Base-by-base conservation (phyloP, 2,113 vertebrate genomes). In the Perca schrenkii region DNA sequence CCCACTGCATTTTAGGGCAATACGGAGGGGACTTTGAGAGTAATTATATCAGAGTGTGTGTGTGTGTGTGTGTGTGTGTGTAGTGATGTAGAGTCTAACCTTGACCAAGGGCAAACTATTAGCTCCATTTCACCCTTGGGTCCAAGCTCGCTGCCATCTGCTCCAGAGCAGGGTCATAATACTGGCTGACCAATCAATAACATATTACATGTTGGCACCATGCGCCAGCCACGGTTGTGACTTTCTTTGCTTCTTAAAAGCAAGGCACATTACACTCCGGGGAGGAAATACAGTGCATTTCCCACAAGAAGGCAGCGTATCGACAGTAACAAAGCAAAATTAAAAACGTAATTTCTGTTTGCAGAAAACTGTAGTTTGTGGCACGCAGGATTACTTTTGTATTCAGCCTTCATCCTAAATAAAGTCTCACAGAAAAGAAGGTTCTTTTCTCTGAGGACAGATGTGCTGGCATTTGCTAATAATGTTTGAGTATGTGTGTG, bases 81-180 rank as follows among this genome's bases (percentile, higher is more conserved):
- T 17, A 47, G 60, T 65, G 47, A 84, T 78, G 58, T 54, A 43
- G 63, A 81, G 80, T 66, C 83, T 89, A 89, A 90, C 91, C 91
- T 94, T 94, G 83, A 74, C 74, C 74, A 93, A 94, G 91, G 92
- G 78, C 91, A 89, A 83, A 87, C 85, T 70, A 86, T 87, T 84
- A 84, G 74, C 76, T 83, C 46, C 66, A 86, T 80, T 71, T 83
- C 85, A 89, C 86, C 90, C 87, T 89, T 69, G 84, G 84, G 84
- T 86, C 88, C 74, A 61, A 80, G 84, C 76, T 80, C 56, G 70
- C 75, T 71, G 88, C 90, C 93, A 94, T 94, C 90, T 94, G 91
- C 77, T 90, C 82, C 72, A 78, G 61, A 78, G 75, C 62, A 83
- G 67, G 80, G 81, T 92, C 82, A 86, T 80, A 89, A 79, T 83